Base-by-base conservation (phyloP, 2,113 vertebrate genomes). In the Cheilinus undulatus region DNA sequence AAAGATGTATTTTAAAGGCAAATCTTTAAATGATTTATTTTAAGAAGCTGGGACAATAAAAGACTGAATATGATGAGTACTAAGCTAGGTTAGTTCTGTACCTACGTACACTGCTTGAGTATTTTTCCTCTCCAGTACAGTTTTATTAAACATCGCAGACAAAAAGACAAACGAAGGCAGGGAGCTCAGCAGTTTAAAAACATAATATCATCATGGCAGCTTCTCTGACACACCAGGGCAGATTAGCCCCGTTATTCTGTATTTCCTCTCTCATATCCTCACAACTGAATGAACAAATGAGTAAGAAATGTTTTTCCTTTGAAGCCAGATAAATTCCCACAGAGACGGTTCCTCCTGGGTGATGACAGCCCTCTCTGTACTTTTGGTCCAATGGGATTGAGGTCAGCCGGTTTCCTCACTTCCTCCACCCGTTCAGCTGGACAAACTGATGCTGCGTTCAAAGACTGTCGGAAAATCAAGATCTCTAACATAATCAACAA, bases 391-490 rank as follows among this genome's bases (percentile, higher is more conserved):
- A 66, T 53, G 72, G 73, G 76, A 83, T 32, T 19, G 50, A 71
- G 82, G n/a, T 85, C 78, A 51, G 69, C 38, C 50, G 66, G 73
- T 91, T 75, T 87, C 86, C 90, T 94, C 91, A 89, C 91, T 94
- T 95, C 95, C 93, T 86, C 80, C 78, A 15, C 72, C 63, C 58
- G 45, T 58, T 82, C 82, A 78, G 65, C 67, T 69, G 79, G 75
- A 62, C 66, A 2, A 49, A 3, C 65, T 42, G 5, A 46, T 9
- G 84, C 50, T 56, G 62, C 74, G 0, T 90, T 89, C 82, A 76
- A 0, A 56, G 0, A 5, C 67, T 1, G 45, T 83, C 5, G 42
- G 83, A 75, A 34, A 78, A 34, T 7, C 32, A 7, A 34, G 32
- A 34, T 34, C n/a, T n/a, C n/a, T n/a, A n/a, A n/a, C n/a, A n/a